Base-by-base conservation (phyloP, 1,140 invertebrate species). In the Caenorhabditis brenneri region DNA sequence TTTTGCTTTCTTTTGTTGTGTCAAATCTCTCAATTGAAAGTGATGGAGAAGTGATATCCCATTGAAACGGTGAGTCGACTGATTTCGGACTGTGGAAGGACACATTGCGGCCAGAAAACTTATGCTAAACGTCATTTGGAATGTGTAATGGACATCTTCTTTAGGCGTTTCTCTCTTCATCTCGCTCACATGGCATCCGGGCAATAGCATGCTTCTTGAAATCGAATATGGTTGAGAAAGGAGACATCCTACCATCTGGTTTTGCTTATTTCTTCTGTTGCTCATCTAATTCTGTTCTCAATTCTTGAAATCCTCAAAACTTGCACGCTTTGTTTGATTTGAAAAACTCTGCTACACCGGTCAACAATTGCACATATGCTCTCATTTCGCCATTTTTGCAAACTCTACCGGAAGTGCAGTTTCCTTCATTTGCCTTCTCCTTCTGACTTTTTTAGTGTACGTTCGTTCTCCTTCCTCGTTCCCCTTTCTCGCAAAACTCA, bases 141-240 rank as follows among this genome's bases (percentile, higher is more conserved):
- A 42, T 74, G 33, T 74, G 19, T 74, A 74, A 74, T 74, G 65
- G 65, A 74, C 65, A 74, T 74, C 65, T 74, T 74, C 65, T 24
- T 74, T 27, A 10, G 22, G 9, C 22, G 22, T 55, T 6, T 55
- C 24, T 55, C 15, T 24, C 24, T 42, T 22, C n/a, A n/a, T 58
- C 53, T 29, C 65, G 22, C 65, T 42, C 65, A 42, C 65, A 74
- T 24, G 65, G 42, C 65, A 74, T 74, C 22, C 36, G 29, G 65
- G 4, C 60, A 29, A 36, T 36, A 16, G 60, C 60, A 29, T 29
- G 27, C 31, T 74, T 39, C n/a, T 74, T 74, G 65, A 74, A 74
- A 74, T 74, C 65, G 65, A 74, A 74, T 74, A 74, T 74, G 65
- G 65, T 74, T 74, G 65, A 74, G 65, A 74, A 74, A 74, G 36